Percentiles rank a stretch among this genome's conserved stretches.
These are phyloP conservation scores for Uropsilus gracilis DNA, from an alignment of 2,113 vertebrate genomes.

Conservation along the genomic window DNA sequence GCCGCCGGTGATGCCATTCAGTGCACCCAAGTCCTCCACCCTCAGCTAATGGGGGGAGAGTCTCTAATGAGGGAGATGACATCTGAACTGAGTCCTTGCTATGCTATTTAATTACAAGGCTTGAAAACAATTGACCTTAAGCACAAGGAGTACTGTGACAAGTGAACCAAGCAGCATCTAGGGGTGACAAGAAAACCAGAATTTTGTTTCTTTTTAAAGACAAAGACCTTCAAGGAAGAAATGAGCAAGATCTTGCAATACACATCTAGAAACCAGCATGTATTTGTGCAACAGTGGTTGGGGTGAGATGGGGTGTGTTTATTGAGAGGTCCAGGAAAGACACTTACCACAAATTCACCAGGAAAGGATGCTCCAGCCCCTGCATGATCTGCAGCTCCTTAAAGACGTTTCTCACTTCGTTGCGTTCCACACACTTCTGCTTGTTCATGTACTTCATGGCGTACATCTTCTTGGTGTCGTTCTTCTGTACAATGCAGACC, in stretches of 20 bases:
- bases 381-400: slow-evolving; percentile 99
- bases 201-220: not conserved
- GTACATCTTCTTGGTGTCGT: slow-evolving; percentile 98
- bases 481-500: slow-evolving; percentile 99
- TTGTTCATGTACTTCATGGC: slow-evolving; percentile 99
- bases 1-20: not conserved
- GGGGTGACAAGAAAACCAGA: not conserved
- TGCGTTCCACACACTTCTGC: slow-evolving; percentile 95
- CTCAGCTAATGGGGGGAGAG: not conserved
- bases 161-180: not conserved
- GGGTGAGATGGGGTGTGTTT: too few relatives aligned
- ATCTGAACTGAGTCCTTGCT: not conserved
- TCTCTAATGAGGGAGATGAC: not conserved
- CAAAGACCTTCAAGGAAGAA: not conserved
- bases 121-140: not conserved
- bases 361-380: slow-evolving; percentile 96
- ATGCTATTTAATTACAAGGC: not conserved
- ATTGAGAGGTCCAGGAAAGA: not conserved
- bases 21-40: not conserved
- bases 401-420: slow-evolving; percentile 97
- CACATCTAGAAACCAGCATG: not conserved
- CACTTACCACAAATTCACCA: slow-evolving; percentile 97
- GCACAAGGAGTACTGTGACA: not conserved
- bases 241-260: not conserved
- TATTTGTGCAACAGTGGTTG: too few relatives aligned